Percentiles rank a stretch among this genome's conserved stretches.
Conservation (phyloP, 2,888 invertebrate species). For the Strigamia maritima region DNA sequence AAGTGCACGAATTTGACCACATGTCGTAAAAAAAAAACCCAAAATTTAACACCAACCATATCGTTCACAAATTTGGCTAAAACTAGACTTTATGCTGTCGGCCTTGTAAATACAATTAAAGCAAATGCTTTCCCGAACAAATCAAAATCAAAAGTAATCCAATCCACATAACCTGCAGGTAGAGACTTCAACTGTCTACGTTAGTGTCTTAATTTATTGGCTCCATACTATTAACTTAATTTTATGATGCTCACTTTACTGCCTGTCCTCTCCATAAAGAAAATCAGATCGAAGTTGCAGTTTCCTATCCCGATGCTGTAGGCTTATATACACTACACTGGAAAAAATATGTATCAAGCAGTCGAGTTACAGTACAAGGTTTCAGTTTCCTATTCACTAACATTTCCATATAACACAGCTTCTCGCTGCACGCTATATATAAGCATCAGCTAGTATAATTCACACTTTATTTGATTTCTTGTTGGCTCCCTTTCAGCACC, state of each 20-base stretch:
- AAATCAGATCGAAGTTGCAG: conserved; percentile 9
- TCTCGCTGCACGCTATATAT: conserved; percentile 13
- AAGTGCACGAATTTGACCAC: too few species aligned
- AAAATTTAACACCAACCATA: too few species aligned
- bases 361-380: neutral
- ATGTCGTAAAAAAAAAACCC: too few species aligned
- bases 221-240: conserved; percentile 1
- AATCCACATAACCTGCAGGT: neutral
- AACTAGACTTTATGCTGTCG: neutral
- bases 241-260: neutral
- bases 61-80: neutral
- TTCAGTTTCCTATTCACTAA: conserved; percentile 26
- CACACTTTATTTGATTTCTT: conserved; percentile 34
- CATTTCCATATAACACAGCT: conserved; percentile 13
- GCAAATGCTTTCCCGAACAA: neutral
- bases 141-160: conserved; percentile 2
- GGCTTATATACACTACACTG: neutral
- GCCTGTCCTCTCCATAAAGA: neutral
- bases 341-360: neutral
- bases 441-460: conserved; percentile 23
- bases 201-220: neutral
- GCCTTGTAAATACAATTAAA: neutral
- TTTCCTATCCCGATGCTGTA: neutral
- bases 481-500: conserved; percentile 30
- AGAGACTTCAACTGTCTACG: neutral